These are phyloP conservation scores for Salmo trutta DNA, from an alignment of 2,797 vertebrate genomes.

Conservation along the genomic window DNA sequence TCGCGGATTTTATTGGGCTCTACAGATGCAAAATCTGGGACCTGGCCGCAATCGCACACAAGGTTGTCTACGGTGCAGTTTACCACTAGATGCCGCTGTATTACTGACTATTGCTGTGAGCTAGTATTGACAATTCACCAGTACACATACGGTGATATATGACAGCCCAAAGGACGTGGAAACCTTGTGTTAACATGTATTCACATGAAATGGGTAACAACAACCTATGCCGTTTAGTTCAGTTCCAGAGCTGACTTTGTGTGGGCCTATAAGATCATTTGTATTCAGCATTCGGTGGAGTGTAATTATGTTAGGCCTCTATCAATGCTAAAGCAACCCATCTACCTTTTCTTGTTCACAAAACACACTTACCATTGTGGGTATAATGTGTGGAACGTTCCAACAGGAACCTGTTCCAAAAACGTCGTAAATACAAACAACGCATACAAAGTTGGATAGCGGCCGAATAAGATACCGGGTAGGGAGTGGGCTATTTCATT, in stretches of 20 bases:
- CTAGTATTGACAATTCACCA: not conserved
- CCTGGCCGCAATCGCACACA: not conserved
- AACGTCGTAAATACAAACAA: no score
- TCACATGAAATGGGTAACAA: not conserved
- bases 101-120: conserved; percentile 16
- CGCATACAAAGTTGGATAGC: no score
- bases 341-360: not conserved
- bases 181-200: not conserved
- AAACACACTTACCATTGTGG: no score
- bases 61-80: not conserved
- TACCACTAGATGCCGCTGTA: conserved; percentile 62
- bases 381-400: no score
- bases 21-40: not conserved
- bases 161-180: not conserved
- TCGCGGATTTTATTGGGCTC: no score
- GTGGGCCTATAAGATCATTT: not conserved
- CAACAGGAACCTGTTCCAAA: no score
- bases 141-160: conserved; percentile 16
- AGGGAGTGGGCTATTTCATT: no score
- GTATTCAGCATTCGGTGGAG: not conserved
- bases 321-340: not conserved
- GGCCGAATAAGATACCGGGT: no score
- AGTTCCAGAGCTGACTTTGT: not conserved
- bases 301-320: not conserved
- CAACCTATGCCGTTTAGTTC: not conserved